These are phyloP conservation scores for Sphaeridia pumilis DNA, from an alignment of 2,888 invertebrate species.

Conservation along the genomic window DNA sequence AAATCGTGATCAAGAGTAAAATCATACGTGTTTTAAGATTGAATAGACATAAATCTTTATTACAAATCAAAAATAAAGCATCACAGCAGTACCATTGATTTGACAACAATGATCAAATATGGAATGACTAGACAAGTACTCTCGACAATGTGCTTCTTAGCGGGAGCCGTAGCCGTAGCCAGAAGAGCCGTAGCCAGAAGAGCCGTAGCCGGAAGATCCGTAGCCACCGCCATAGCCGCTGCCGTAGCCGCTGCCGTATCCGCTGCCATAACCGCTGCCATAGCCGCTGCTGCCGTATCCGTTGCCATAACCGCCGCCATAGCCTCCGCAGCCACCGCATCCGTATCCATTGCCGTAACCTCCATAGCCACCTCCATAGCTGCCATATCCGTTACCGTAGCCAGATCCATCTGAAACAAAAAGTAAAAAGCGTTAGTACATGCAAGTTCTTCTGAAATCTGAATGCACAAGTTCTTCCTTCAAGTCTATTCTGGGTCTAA, in stretches of 20 bases:
- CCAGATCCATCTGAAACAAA: no score
- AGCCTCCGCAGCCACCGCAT: neutral
- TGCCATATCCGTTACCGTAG: neutral
- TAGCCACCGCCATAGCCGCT: constrained; percentile 1
- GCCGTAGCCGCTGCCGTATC: neutral
- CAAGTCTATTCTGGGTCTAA: no score
- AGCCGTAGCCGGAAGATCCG: neutral
- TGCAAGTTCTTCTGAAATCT: no score
- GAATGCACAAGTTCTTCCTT: no score
- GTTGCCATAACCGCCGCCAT: neutral
- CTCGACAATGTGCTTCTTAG: no score
- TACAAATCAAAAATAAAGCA: constrained; percentile 1
- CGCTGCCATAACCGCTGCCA: neutral
- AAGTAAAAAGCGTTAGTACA: no score
- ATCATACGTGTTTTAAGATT: no score
- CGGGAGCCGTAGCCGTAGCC: no score
- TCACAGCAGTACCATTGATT: neutral
- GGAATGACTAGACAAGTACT: constrained; percentile 1
- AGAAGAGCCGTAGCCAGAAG: no score
- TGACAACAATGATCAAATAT: neutral
- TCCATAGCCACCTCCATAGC: constrained; percentile 1
- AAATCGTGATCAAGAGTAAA: no score
- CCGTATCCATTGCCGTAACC: neutral
- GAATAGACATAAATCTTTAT: neutral
- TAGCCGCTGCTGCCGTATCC: neutral